These are phyloP conservation scores for Cosmopolites sordidus DNA, from an alignment of 2,888 invertebrate genomes.

Conservation along the genomic window DNA sequence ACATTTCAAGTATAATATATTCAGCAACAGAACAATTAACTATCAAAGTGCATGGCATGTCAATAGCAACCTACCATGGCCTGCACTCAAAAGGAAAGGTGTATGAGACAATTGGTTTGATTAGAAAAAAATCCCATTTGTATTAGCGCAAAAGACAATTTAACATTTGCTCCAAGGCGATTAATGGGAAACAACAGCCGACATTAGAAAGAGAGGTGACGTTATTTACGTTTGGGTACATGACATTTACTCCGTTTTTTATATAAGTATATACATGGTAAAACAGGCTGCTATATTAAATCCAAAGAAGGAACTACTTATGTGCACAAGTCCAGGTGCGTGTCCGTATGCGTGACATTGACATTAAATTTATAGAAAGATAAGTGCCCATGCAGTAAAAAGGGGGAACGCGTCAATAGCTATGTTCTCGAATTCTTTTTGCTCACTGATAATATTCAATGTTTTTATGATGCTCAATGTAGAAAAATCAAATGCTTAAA, in stretches of 20 bases:
- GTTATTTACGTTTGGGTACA: slow-evolving; percentile 19
- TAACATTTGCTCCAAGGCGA: background rate
- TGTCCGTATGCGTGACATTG: slow-evolving; percentile 29
- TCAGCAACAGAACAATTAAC: too few relatives aligned
- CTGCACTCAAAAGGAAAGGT: too few relatives aligned
- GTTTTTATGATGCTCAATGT: too few relatives aligned
- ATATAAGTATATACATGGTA: slow-evolving; percentile 26
- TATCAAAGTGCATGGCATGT: too few relatives aligned
- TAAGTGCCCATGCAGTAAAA: slow-evolving; percentile 6
- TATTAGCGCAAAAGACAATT: background rate
- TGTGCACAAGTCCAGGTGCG: slow-evolving; percentile 27
- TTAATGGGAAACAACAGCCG: background rate
- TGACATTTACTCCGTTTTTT: slow-evolving; percentile 25
- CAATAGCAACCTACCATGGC: too few relatives aligned
- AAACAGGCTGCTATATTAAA: slow-evolving; percentile 17
- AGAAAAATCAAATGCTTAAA: too few relatives aligned
- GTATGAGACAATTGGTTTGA: too few relatives aligned
- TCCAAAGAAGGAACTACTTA: slow-evolving; percentile 24
- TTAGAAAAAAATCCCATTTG: background rate
- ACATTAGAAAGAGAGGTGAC: slow-evolving; percentile 17
- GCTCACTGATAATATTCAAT: background rate
- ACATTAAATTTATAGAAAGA: slow-evolving; percentile 20
- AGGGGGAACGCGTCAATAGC: background rate
- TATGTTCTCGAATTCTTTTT: background rate
- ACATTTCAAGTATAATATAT: too few relatives aligned